Evolutionary conservation across 2,888 invertebrate species (phyloP).

Genomic region (Chirona hameri): DNA sequence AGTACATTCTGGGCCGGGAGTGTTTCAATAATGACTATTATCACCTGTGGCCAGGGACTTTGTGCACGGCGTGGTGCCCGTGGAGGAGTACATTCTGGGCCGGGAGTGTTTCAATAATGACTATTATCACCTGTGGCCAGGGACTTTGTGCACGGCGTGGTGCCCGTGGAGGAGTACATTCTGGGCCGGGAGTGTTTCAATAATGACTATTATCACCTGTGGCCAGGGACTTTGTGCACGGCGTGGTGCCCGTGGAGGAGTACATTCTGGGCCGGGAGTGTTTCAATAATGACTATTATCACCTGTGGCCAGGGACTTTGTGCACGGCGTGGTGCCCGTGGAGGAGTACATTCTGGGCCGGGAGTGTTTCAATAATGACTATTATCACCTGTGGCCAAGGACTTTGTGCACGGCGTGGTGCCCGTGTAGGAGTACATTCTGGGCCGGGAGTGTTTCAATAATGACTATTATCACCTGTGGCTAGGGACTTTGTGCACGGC

Average conservation of each 20-base stretch:
- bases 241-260: background rate
- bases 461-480: no score
- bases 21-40: no score
- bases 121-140: no score
- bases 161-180: conserved; percentile 2
- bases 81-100: conserved; percentile 12
- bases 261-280: conserved; percentile 11
- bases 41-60: conserved; percentile 24
- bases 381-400: background rate
- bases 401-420: conserved; percentile 5
- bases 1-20: conserved; percentile 26
- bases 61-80: background rate
- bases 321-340: background rate
- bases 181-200: conserved; percentile 1
- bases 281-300: no score
- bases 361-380: no score
- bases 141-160: conserved; percentile 10
- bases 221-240: conserved; percentile 8
- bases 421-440: conserved; percentile 4
- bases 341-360: conserved; percentile 22
- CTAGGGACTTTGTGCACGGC: conserved; percentile 8
- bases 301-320: conserved; percentile 9
- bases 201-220: no score
- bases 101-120: no score
- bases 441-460: background rate